Evolutionary conservation across 2,797 vertebrate species (phyloP).

Genomic region (Falco berigora): DNA sequence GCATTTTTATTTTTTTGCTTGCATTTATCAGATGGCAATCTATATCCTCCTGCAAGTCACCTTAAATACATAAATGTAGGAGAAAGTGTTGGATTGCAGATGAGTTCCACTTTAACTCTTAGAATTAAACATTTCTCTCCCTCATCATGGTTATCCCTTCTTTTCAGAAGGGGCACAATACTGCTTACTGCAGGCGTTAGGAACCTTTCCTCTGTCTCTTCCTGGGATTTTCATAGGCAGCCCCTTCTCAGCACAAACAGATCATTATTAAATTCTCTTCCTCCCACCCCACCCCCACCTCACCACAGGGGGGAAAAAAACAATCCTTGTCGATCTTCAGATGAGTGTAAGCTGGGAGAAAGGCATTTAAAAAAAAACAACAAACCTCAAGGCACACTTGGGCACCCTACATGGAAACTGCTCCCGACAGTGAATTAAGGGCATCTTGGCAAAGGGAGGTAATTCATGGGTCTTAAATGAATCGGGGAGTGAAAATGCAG

Average conservation of each 20-base stretch:
- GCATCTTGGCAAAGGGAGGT: background rate
- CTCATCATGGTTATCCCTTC: background rate
- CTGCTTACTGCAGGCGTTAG: background rate
- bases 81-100: background rate
- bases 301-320: background rate
- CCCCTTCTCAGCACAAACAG: background rate
- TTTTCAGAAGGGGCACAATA: background rate
- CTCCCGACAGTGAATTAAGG: background rate
- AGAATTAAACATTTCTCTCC: background rate
- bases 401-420: background rate
- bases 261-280: constrained; percentile 2
- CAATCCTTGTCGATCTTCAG: background rate
- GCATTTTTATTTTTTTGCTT: background rate
- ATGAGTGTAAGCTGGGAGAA: background rate
- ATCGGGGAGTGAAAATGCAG: background rate
- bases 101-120: background rate
- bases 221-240: background rate
- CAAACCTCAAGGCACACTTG: background rate
- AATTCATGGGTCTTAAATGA: background rate
- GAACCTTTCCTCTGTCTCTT: background rate
- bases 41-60: background rate
- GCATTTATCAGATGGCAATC: background rate
- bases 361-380: background rate
- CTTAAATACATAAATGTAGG: background rate
- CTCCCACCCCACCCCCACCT: background rate